A percentile compares a stretch with the other conserved stretches of the same genome.
Evolutionary conservation across 2,797 vertebrate species (phyloP).

Genomic region (Pseudochromis fuscus): DNA sequence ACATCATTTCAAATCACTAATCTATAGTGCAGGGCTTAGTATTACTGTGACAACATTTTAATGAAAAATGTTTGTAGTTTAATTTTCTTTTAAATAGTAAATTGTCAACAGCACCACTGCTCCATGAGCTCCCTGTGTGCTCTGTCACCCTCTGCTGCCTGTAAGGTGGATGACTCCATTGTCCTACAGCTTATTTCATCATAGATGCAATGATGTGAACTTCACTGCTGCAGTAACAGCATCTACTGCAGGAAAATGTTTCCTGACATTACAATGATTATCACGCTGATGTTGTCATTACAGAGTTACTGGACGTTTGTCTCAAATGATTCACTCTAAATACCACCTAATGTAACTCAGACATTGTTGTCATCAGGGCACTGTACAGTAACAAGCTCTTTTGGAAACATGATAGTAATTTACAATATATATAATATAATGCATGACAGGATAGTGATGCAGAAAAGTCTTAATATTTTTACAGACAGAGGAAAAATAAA

Average conservation of each 20-base stretch:
- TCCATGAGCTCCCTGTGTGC: neutral
- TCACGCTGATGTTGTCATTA: neutral
- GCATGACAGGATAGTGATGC: too few relatives aligned
- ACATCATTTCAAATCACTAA: too few relatives aligned
- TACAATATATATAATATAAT: too few relatives aligned
- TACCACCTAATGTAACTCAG: neutral
- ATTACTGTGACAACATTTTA: too few relatives aligned
- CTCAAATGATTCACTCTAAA: neutral
- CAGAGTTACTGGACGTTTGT: neutral
- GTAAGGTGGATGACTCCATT: slow-evolving; percentile 37
- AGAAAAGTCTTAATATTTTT: too few relatives aligned
- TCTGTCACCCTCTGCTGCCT: slow-evolving; percentile 68
- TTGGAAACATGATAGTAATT: too few relatives aligned
- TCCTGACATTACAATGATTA: slow-evolving; percentile 4
- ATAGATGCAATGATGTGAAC: slow-evolving; percentile 1
- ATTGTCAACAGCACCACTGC: neutral
- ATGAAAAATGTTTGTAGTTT: neutral
- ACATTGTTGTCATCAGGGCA: neutral
- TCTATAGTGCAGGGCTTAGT: too few relatives aligned
- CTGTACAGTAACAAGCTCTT: too few relatives aligned
- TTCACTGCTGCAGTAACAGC: slow-evolving; percentile 3
- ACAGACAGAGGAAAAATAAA: too few relatives aligned
- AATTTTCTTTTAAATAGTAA: neutral
- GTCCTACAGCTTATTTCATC: slow-evolving; percentile 17
- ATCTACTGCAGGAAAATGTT: slow-evolving; percentile 11